Percentiles rank a stretch among this genome's conserved stretches.
These are phyloP conservation scores for Argyrosomus regius DNA, from an alignment of 2,797 vertebrate genomes.

Conservation along the genomic window DNA sequence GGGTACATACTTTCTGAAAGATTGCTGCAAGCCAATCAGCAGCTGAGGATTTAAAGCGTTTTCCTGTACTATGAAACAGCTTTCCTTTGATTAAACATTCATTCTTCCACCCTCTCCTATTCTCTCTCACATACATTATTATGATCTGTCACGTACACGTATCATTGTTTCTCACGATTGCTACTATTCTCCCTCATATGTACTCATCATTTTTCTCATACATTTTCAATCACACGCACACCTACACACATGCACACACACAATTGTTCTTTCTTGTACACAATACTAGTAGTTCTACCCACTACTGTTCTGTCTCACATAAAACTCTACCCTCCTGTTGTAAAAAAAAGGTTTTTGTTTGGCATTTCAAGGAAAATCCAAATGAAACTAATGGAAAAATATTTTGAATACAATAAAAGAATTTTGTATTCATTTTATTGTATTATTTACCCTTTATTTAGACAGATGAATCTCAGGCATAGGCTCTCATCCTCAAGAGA, in stretches of 20 bases:
- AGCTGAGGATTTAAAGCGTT: neutral
- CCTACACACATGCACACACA: neutral
- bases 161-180: neutral
- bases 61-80: neutral
- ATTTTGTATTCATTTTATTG: too few species aligned
- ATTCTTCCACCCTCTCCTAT: neutral
- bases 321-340: neutral
- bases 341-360: neutral
- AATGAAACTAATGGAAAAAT: slow-evolving; percentile 7
- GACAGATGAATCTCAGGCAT: too few species aligned
- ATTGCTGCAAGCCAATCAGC: neutral
- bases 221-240: neutral
- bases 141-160: neutral
- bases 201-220: neutral
- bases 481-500: too few species aligned
- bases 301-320: neutral
- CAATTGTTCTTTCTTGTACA: neutral
- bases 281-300: neutral
- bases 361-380: neutral
- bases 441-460: too few species aligned
- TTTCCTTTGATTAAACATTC: neutral
- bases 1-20: neutral
- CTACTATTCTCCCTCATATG: neutral
- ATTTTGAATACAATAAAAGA: neutral
- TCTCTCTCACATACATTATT: neutral